Evolutionary conservation across 2,888 invertebrate species (phyloP).

Genomic region (Drosophila demipolita): DNA sequence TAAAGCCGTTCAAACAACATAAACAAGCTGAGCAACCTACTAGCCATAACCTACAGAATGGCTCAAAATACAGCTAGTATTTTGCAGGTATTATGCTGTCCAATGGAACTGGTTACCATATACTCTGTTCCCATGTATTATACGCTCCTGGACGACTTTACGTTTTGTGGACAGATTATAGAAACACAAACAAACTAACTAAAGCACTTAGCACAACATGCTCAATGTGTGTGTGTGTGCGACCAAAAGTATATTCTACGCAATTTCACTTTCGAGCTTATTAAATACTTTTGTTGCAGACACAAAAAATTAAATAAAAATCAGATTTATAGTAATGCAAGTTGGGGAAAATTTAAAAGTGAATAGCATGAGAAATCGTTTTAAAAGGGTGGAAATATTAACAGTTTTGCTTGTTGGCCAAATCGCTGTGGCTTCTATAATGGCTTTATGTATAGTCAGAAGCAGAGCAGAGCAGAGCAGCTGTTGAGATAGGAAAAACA

Average conservation of each 20-base stretch:
- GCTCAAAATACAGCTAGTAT: conserved; percentile 21
- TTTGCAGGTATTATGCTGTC: background rate
- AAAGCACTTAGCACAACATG: conserved; percentile 3
- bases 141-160: background rate
- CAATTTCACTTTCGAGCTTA: conserved; percentile 36
- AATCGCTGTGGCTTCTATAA: conserved; percentile 6
- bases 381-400: conserved; percentile 33
- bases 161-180: background rate
- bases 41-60: conserved; percentile 14
- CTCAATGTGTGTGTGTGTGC: conserved; percentile 9
- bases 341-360: background rate
- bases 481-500: conserved; percentile 12
- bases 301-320: conserved; percentile 21
- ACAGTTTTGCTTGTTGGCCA: conserved; percentile 14
- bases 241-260: conserved; percentile 28
- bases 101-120: background rate
- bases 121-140: background rate
- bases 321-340: conserved; percentile 20
- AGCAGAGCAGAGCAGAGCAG: conserved; percentile 19
- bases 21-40: conserved; percentile 22
- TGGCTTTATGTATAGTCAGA: conserved; percentile 24
- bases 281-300: conserved; percentile 11
- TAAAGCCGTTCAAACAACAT: conserved; percentile 47
- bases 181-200: conserved; percentile 12
- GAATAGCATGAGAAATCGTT: background rate